Conservation (phyloP, 2,113 vertebrate species). For the Vidua chalybeata region DNA sequence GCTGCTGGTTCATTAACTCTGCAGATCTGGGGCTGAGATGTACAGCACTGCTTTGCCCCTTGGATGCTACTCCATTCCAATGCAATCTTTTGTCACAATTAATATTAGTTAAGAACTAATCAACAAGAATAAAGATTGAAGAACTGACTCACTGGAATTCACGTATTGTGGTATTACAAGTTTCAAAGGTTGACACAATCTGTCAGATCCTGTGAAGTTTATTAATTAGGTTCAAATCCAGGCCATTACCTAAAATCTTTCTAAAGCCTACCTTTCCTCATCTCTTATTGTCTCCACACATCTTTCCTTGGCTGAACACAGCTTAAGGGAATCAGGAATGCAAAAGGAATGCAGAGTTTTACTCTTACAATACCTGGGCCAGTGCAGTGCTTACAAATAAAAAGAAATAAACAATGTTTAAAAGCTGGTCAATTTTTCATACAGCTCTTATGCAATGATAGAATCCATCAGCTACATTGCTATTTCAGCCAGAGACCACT, state of each 20-base stretch:
- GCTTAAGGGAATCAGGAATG: neutral
- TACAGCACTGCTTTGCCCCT: neutral
- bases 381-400: neutral
- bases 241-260: neutral
- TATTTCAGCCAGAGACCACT: neutral
- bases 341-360: neutral
- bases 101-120: neutral
- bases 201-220: neutral
- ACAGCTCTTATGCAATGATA: neutral
- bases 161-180: neutral
- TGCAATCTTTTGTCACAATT: neutral
- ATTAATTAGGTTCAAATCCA: neutral
- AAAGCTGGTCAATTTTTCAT: neutral
- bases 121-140: neutral
- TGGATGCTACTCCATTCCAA: neutral
- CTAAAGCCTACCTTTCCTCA: neutral
- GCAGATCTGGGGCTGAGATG: neutral
- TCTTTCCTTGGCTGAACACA: neutral
- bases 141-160: neutral
- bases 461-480: neutral
- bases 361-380: neutral
- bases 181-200: neutral
- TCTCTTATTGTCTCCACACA: neutral
- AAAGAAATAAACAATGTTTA: neutral
- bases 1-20: neutral